These are phyloP conservation scores for Speoplatyrhinus poulsoni DNA, from an alignment of 2,113 vertebrate genomes.

Conservation along the genomic window DNA sequence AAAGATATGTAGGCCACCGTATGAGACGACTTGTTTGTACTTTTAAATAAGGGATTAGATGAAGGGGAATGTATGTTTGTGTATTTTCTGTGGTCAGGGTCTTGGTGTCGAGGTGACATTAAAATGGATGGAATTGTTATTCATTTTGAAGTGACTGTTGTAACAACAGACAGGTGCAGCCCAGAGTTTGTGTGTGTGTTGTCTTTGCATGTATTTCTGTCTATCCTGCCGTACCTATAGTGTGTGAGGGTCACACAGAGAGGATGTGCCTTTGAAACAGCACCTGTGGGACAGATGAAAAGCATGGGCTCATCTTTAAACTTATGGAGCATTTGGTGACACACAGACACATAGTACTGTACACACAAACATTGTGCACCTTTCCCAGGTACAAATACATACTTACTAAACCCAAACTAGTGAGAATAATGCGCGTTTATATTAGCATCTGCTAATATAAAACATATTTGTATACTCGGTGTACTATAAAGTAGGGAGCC, in stretches of 20 bases:
- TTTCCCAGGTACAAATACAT: not conserved
- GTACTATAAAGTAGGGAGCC: not conserved
- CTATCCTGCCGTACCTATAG: conserved; percentile 61
- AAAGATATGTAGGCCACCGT: too few species aligned
- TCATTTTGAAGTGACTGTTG: not conserved
- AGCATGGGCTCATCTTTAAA: conserved; percentile 37
- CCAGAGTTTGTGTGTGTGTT: not conserved
- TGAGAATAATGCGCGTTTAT: too few species aligned
- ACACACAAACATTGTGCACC: conserved; percentile 1
- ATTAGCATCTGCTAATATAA: too few species aligned
- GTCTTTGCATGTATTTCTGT: conserved; percentile 52
- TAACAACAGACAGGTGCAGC: not conserved
- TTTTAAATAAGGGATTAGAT: conserved; percentile 44
- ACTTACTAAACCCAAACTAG: too few species aligned
- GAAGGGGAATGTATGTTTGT: not conserved
- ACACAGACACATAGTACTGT: conserved; percentile 1
- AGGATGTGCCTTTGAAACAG: conserved; percentile 68
- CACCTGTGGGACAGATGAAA: conserved; percentile 48
- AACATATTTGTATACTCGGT: too few species aligned
- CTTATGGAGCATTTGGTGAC: conserved; percentile 30
- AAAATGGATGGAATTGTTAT: not conserved
- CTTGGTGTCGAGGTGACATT: too few species aligned
- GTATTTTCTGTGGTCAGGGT: not conserved
- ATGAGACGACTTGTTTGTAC: not conserved
- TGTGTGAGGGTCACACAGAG: conserved; percentile 59